Evolutionary conservation across 2,888 invertebrate species (phyloP).

Genomic region (Fragum whitleyi): DNA sequence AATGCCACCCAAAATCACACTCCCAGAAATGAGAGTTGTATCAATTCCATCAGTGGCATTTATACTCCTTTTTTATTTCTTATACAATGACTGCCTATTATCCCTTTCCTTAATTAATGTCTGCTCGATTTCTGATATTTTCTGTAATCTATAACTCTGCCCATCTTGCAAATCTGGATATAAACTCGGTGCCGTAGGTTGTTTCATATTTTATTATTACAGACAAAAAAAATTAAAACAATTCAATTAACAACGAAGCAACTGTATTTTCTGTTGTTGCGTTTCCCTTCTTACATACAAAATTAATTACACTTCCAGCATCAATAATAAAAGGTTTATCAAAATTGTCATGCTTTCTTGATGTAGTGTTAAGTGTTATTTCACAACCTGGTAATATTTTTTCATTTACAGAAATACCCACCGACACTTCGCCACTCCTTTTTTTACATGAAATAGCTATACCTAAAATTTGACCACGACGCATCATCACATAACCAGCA

Average conservation of each 20-base stretch:
- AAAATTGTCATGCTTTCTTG: slow-evolving; percentile 46
- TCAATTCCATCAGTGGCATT: slow-evolving; percentile 53
- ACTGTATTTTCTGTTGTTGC: slow-evolving; percentile 42
- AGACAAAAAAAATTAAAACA: slow-evolving; percentile 36
- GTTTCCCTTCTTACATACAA: slow-evolving; percentile 35
- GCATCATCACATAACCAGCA: slow-evolving; percentile 48
- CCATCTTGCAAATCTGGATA: slow-evolving; percentile 54
- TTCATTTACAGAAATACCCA: slow-evolving; percentile 41
- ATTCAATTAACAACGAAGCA: slow-evolving; percentile 41
- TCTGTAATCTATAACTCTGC: slow-evolving; percentile 57
- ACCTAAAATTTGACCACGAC: slow-evolving; percentile 41
- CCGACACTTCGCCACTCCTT: slow-evolving; percentile 36
- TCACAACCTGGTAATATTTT: slow-evolving; percentile 37
- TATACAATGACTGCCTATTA: slow-evolving; percentile 48
- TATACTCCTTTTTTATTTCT: slow-evolving; percentile 52
- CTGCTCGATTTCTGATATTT: slow-evolving; percentile 47
- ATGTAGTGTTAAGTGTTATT: slow-evolving; percentile 43
- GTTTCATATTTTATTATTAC: slow-evolving; percentile 43
- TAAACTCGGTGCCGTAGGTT: slow-evolving; percentile 47
- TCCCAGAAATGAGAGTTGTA: slow-evolving; percentile 41
- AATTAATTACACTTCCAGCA: slow-evolving; percentile 47
- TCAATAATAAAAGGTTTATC: slow-evolving; percentile 38
- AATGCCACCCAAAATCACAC: slow-evolving; percentile 37
- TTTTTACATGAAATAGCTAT: slow-evolving; percentile 33
- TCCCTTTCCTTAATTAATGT: slow-evolving; percentile 34